Evolutionary conservation across 2,888 invertebrate species (phyloP), one percentile per base, ranked within the genome.

Genomic region (Drosophila mimica): DNA sequence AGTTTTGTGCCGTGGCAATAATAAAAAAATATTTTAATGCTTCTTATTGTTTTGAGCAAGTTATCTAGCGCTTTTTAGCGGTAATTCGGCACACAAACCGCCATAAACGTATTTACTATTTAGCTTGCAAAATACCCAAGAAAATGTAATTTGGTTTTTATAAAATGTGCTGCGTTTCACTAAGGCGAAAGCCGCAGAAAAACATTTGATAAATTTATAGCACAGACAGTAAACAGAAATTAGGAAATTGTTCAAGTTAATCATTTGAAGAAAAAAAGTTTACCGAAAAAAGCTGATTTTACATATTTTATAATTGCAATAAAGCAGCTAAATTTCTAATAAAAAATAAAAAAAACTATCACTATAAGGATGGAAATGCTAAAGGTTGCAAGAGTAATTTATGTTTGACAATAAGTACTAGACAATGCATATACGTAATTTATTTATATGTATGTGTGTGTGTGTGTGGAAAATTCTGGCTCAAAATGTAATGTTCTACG

Each of bases 21-120:
- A 85, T 87, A 85, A 85, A 83, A 82, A 86, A 71, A 49, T 59
- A 49, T 59, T 81, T 77, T 84, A 85, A 85, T 85, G 75, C 87
- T 67, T 75, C 82, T 84, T 84, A 82, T 84, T 84, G 84, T 86
- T 86, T 81, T 68, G 66, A 74, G 60, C 70, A 83, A 85, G 78
- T 82, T 81, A 74, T 82, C 79, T 79, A 69, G 71, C 72, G 86
- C 56, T 62, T 80, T 75, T 72, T 61, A 64, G 74, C 79, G 82
- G 79, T 79, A 82, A 79, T 82, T 73, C 76, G 49, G 60, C 68
- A 65, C 53, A 53, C 54, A 49, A 49, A 53, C 58, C 56, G 54
- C 70, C 63, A 83, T 78, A 78, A 82, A 76, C 68, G 51, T 82
- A 80, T 85, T 80, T 80, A 81, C 85, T 85, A 73, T 77, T 80